These are phyloP conservation scores for Omphaloscelis lunosa DNA, from an alignment of 2,888 invertebrate genomes.

Conservation along the genomic window DNA sequence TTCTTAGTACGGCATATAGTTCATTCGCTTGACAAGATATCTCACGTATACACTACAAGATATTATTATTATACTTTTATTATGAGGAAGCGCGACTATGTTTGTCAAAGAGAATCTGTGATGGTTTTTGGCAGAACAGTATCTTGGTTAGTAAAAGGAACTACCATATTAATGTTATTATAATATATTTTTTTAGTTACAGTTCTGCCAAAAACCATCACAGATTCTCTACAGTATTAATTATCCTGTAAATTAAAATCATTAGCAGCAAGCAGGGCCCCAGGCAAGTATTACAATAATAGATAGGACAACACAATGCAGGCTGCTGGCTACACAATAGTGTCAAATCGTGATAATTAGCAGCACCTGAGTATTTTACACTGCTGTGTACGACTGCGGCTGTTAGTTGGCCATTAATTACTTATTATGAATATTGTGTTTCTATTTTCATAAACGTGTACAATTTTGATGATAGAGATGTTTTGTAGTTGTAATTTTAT, in stretches of 20 bases:
- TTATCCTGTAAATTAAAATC: constrained; percentile 5
- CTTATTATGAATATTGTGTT: constrained; percentile 20
- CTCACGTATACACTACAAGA: too few relatives aligned
- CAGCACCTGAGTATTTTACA: constrained; percentile 58
- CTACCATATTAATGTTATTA: too few relatives aligned
- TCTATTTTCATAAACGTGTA: background rate
- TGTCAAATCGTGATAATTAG: constrained; percentile 51
- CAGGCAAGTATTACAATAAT: constrained; percentile 2
- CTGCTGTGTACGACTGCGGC: background rate
- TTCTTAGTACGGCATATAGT: background rate
- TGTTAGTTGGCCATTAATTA: constrained; percentile 28
- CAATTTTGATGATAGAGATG: background rate
- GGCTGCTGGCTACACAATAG: constrained; percentile 28
- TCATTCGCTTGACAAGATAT: background rate
- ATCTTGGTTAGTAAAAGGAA: background rate
- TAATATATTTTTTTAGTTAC: too few relatives aligned
- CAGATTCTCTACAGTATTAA: background rate
- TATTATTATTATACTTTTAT: background rate
- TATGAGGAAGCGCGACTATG: background rate
- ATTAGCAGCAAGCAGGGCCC: background rate
- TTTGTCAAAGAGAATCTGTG: background rate
- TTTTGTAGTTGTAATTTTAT: background rate
- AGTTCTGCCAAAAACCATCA: background rate
- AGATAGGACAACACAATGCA: constrained; percentile 16
- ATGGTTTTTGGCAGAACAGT: background rate